Percentiles rank a stretch among this genome's conserved stretches.
Conservation (phyloP, 2,797 vertebrate genomes). For the Neostethus bicornis region DNA sequence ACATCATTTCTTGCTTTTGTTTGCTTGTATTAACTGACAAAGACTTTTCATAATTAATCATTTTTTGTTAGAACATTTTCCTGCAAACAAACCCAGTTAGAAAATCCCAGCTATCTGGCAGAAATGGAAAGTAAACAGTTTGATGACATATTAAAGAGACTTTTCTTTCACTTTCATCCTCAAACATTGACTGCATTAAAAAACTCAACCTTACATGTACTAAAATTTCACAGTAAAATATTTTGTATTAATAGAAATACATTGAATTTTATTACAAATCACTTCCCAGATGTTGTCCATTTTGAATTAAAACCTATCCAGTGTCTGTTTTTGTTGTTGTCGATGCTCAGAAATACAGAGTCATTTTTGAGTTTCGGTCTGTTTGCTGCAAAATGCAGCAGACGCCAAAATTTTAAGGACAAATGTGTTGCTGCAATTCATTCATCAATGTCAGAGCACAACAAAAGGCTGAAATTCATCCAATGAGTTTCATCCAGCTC, state of each 20-base stretch:
- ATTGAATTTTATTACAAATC: no score
- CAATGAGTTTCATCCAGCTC: constrained; percentile 3
- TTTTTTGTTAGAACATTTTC: no score
- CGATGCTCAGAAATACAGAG: not conserved
- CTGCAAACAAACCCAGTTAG: not conserved
- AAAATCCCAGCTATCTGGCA: not conserved
- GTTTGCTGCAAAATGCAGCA: constrained; percentile 4
- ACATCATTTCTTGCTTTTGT: constrained; percentile 41
- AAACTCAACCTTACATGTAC: no score
- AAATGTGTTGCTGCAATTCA: constrained; percentile 10
- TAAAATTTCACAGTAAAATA: no score
- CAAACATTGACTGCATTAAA: not conserved
- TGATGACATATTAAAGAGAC: not conserved
- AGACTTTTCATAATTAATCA: no score
- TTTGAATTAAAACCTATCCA: not conserved
- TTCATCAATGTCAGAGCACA: constrained; percentile 25
- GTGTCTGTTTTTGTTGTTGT: not conserved
- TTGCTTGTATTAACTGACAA: constrained; percentile 34
- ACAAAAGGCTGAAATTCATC: not conserved
- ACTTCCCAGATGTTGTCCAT: not conserved
- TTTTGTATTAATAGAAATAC: no score
- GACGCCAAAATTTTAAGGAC: constrained; percentile 13
- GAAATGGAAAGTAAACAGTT: not conserved
- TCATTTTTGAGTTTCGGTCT: constrained; percentile 23
- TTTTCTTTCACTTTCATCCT: not conserved